Base-by-base conservation (phyloP, 2,113 vertebrate genomes). In the Pampusana beccarii region DNA sequence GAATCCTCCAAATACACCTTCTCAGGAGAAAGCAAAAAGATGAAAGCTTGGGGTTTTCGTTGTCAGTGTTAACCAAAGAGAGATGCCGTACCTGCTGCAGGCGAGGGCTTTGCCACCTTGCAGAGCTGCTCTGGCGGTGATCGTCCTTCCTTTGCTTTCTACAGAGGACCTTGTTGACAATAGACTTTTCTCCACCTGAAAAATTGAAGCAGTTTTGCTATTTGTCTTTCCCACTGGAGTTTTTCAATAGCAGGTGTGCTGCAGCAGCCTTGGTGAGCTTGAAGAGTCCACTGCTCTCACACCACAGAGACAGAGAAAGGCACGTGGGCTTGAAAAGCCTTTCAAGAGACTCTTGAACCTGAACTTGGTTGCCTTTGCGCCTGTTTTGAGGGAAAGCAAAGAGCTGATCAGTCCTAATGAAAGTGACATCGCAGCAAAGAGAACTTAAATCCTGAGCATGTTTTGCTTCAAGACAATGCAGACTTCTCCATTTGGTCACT, bases 41-140 rank as follows among this genome's bases (percentile, higher is more conserved):
- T 8, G 11, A 64, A 74, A 57, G 54, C 16, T 88, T 3, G 1
- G 15, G 38, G 5, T 38, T 75, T 46, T 79, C 1, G 1, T 16
- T 54, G 60, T 7, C 0, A 0, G 5, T 17, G 29, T 26, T 72
- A 79, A 74, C 4, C 5, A 24, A 40, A 75, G n/a, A n/a, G 50
- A 72, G 44, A 51, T 26, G n/a, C 46, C 3, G 1, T 11, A 67
- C 53, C 46, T 67, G 24, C 9, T 36, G 48, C 1, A 3, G 38
- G 69, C 1, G 2, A 42, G 34, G 36, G 38, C 21, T 78, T 46
- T 6, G 0, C 36, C 36, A 62, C 51, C 31, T 21, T 24, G 0
- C 57, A 50, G 26, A 0, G 0, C 72, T 67, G 36, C 58, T 21
- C 56, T 38, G 51, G 34, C 0, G 1, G 6, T 58, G 24, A 42